Base-by-base conservation (phyloP, 2,888 invertebrate genomes). In the Xestia xanthographa region DNA sequence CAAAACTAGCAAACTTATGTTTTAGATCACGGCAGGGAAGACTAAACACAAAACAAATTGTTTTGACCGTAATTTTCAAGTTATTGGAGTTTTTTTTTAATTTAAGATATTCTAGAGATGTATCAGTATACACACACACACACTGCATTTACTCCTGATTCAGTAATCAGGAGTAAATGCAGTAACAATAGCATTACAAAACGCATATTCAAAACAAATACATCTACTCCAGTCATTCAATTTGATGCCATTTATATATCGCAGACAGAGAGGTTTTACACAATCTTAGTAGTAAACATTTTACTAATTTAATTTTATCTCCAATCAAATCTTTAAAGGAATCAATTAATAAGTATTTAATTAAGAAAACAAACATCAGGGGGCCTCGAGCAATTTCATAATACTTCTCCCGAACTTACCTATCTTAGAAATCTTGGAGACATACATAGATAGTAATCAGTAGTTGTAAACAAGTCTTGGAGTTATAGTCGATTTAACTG, bases 311-410 rank as follows among this genome's bases (percentile, higher is more conserved):
- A n/a, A n/a, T n/a, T 62, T 53, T 45, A 78, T 66, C 38, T 67
- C 60, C 26, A 70, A 71, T 67, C 17, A 77, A 83, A 14, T 20
- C 29, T 5, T 41, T 65, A 22, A 43, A 58, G 2, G 0, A 60
- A 45, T 66, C 17, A 43, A 68, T 75, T 66, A 66, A 43, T 17
- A 43, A 56, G 50, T 65, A 26, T 11, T 8, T 58, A 60, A 82
- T 74, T 80, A 80, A 60, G 41, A 74, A 68, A 68, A 41, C n/a
- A 41, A 67, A 82, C 67, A 67, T 53, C 71, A 63, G 60, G 80
- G 66, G 80, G 80, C 26, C 71, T 66, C 26, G 11, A 43, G 29
- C 2, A 48, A 60, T 68, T 74, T 65, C 70, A 56, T 56, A 71
- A 73, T 63, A 20, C 11, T 48, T 26, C 48, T 67, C n/a, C 41